These are phyloP conservation scores for Genyomyrus donnyi DNA, from an alignment of 2,113 vertebrate species.

Conservation along the genomic window DNA sequence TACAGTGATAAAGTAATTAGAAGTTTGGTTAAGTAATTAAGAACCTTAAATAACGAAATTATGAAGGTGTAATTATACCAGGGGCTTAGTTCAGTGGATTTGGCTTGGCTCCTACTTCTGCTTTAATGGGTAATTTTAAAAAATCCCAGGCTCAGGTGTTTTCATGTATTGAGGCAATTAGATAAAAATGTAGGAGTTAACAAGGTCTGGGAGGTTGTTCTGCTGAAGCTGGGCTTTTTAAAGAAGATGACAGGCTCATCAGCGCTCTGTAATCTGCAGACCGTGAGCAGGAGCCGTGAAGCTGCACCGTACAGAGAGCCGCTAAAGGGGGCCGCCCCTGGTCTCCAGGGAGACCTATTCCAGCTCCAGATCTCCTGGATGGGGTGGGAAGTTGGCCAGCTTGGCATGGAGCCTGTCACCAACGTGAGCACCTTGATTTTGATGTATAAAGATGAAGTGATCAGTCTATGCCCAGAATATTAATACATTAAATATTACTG, in stretches of 20 bases:
- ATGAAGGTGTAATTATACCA: background rate
- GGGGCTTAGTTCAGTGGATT: background rate
- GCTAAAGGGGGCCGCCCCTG: background rate
- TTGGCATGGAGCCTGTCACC: background rate
- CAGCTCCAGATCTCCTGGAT: background rate
- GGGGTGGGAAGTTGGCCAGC: background rate
- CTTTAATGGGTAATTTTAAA: background rate
- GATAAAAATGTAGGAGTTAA: conserved; percentile 2
- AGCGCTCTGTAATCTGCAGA: background rate
- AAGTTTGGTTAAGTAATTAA: conserved; percentile 5
- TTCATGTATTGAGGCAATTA: conserved; percentile 1
- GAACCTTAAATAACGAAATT: background rate
- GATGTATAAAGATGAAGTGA: background rate
- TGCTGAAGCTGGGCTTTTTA: background rate
- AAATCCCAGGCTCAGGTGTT: conserved; percentile 2
- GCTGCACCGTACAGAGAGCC: background rate
- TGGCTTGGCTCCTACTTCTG: background rate
- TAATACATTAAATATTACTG: background rate
- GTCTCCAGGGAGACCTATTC: background rate
- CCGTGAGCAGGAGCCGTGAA: background rate
- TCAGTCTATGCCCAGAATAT: background rate
- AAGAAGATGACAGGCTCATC: background rate
- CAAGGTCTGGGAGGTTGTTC: background rate
- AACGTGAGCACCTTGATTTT: background rate
- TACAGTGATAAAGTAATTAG: background rate